These are phyloP conservation scores for Cyclopterus lumpus DNA, from an alignment of 2,797 vertebrate genomes.

Conservation along the genomic window DNA sequence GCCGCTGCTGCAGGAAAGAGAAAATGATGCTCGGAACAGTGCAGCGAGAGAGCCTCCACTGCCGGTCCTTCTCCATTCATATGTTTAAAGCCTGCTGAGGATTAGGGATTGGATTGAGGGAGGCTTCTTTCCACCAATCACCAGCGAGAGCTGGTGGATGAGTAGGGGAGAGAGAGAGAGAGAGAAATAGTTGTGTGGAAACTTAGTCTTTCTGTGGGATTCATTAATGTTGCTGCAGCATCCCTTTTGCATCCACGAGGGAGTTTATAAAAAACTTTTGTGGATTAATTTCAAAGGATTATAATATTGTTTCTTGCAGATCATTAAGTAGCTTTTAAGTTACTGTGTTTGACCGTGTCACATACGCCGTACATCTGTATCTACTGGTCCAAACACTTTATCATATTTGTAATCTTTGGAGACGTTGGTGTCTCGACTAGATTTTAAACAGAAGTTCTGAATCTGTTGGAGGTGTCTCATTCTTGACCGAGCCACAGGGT, in stretches of 20 bases:
- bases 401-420: background rate
- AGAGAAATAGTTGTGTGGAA: slow-evolving; percentile 9
- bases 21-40: slow-evolving; percentile 21
- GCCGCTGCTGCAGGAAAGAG: slow-evolving; percentile 18
- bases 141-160: slow-evolving; percentile 21
- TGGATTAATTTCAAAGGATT: background rate
- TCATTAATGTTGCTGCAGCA: background rate
- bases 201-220: background rate
- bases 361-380: background rate
- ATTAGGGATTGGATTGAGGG: slow-evolving; percentile 59
- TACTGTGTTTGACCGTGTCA: background rate
- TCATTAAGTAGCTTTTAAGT: background rate
- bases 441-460: background rate
- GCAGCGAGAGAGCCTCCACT: slow-evolving; percentile 26
- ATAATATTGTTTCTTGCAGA: background rate
- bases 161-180: slow-evolving; percentile 16
- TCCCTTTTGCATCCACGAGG: background rate
- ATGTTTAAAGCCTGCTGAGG: slow-evolving; percentile 52
- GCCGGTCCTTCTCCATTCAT: slow-evolving; percentile 50
- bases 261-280: slow-evolving; percentile 16
- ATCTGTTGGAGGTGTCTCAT: background rate
- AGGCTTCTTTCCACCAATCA: slow-evolving; percentile 65
- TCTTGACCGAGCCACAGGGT: background rate
- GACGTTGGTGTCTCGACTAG: background rate
- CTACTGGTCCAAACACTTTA: background rate